Evolutionary conservation across 2,113 vertebrate genomes (phyloP).

Genomic region (Aegotheles bennettii): DNA sequence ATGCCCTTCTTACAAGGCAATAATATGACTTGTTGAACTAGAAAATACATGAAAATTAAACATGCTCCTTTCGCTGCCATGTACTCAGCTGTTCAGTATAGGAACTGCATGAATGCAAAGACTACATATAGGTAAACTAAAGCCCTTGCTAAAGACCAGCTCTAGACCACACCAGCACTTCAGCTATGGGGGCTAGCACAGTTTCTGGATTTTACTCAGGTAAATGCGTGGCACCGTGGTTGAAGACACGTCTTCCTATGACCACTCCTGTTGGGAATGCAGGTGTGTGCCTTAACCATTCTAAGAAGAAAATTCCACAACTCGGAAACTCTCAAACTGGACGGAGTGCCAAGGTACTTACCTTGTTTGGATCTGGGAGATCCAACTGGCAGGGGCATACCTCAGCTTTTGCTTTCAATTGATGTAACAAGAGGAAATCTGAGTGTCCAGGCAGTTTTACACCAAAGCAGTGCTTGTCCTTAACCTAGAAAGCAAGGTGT

Average conservation of each 20-base stretch:
- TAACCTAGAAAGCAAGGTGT: not conserved
- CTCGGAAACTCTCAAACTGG: not conserved
- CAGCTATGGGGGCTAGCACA: not conserved
- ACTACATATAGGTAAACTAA: not conserved
- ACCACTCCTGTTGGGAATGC: not conserved
- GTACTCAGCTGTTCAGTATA: not conserved
- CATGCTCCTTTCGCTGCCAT: not conserved
- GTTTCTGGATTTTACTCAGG: not conserved
- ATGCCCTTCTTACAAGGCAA: not conserved
- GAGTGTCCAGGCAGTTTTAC: not conserved
- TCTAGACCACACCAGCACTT: not conserved
- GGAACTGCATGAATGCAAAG: not conserved
- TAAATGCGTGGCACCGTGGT: fast-evolving
- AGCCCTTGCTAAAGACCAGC: fast-evolving
- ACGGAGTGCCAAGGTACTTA: fast-evolving
- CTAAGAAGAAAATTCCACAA: not conserved
- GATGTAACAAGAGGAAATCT: not conserved
- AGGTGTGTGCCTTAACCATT: not conserved
- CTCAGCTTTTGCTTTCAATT: not conserved
- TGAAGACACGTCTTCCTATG: not conserved
- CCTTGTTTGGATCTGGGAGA: not conserved
- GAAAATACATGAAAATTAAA: not conserved
- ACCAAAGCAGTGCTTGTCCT: not conserved
- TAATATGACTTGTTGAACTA: not conserved
- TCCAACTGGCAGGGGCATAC: not conserved